Base-by-base conservation (phyloP, 2,797 vertebrate species). In the Lutjanus argentimaculatus region DNA sequence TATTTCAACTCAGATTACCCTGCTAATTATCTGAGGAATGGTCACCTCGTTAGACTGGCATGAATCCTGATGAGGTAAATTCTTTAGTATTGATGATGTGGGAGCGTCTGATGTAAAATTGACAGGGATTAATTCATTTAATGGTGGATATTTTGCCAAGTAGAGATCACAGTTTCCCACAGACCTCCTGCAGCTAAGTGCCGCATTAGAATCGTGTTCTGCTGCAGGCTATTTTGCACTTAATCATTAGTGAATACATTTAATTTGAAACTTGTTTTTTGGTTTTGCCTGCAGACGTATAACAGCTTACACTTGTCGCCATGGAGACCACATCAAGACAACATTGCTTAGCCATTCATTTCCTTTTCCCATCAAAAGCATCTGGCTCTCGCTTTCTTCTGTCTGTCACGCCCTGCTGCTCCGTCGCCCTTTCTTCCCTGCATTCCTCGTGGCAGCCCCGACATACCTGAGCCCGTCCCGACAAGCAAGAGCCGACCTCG, bases 391-490 rank as follows among this genome's bases (percentile, higher is more conserved):
- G 58, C 82, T 88, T 88, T 84, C 65, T 70, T 90, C 80, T 75
- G 62, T 19, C 74, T 21, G 62, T 67, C 65, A 72, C 75, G 36
- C 69, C 72, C 80, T 74, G 56, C 12, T 9, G 25, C 58, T 1
- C 63, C 1, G 45, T 13, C 71, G 76, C 52, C 19, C 11, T 43
- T 65, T 53, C 45, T 57, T 19, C 40, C 6, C 22, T 40, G 49
- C 83, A 89, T 90, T 89, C 85, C 86, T 86, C 2, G 69, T 67
- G 72, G 86, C 72, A 64, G 75, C 22, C 42, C 49, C 36, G 9
- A 68, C 88, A 90, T 90, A 92, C 84, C 91, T 89, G 85, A 88
- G 83, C 91, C 72, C 62, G 88, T 87, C 87, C 72, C 55, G 25
- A 92, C 89, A 91, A 72, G 88, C 30, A 25, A 0, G 57, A 72